A percentile compares a stretch with the other conserved stretches of the same genome.
Evolutionary conservation across 1,140 invertebrate species (phyloP).

Genomic region (Papilio machaon): DNA sequence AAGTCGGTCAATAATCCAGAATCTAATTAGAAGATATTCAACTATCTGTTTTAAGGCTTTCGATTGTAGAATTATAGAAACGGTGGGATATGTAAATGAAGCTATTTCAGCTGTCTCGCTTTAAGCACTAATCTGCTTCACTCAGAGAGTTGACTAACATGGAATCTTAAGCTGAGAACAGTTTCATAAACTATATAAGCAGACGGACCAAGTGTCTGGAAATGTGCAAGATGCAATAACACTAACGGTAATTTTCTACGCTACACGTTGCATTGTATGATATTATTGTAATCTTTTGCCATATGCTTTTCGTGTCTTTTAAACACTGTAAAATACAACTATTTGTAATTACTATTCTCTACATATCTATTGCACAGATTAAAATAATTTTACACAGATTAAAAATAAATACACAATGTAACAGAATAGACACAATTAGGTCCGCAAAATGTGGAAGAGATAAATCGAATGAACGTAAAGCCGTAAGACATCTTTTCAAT

Average conservation of each 20-base stretch:
- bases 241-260: background rate
- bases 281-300: constrained; percentile 3
- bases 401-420: constrained; percentile 1
- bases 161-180: constrained; percentile 24
- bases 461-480: constrained; percentile 29
- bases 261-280: background rate
- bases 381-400: background rate
- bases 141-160: constrained; percentile 15
- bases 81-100: background rate
- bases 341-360: no score
- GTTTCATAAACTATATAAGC: constrained; percentile 29
- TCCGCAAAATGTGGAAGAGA: constrained; percentile 26
- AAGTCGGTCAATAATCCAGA: background rate
- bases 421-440: constrained; percentile 17
- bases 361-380: no score
- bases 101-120: constrained; percentile 22
- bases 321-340: background rate
- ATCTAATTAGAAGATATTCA: background rate
- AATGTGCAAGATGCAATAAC: background rate
- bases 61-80: background rate
- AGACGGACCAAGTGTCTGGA: constrained; percentile 12
- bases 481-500: constrained; percentile 34
- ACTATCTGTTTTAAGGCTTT: background rate
- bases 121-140: constrained; percentile 21
- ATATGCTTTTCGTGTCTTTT: background rate